Evolutionary conservation across 2,113 vertebrate genomes (phyloP), one percentile per base, ranked within the genome.

Genomic region (Pedionomus torquatus): DNA sequence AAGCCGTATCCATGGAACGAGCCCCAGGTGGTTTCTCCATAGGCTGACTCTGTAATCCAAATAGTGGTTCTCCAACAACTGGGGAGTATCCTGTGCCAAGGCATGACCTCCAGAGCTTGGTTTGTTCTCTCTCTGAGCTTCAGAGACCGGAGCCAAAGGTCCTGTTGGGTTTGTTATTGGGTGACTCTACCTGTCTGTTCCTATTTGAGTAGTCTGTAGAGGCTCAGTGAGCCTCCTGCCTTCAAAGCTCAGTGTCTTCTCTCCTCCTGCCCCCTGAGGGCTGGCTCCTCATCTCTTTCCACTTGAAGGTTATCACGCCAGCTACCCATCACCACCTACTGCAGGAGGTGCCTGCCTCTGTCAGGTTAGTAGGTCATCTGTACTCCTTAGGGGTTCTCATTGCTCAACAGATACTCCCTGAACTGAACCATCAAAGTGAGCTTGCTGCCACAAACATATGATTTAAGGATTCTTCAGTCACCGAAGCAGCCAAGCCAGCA

Each of bases 401-500:
- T 30, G 24, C 20, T 75, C 43, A 43, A 19, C 18, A 7, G 30
- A 11, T 57, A 9, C 31, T 64, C 26, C 26, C 23, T 58, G 44
- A 57, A 33, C 14, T 20, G 6, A 19, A 37, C 37, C 44, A 21
- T 33, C 37, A 18, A 26, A 57, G 51, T 19, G 33, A 72, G 35
- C 8, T 35, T 41, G 16, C 39, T 43, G 51, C 33, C 44, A 37
- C 28, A 25, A n/a, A 52, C 0, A 0, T 20, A 4, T 48, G 39
- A 44, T 37, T 78, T 51, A n/a, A 51, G 21, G 21, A 20, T 24
- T 33, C 30, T 57, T 16, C 24, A 26, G 54, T 52, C 46, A n/a
- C 24, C 2, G 0, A 20, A 41, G 64, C 48, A 63, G n/a, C 46
- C 0, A 0, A 61, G 46, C 7, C 4, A 4, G 19, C n/a, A 23